Percentiles rank a stretch among this genome's conserved stretches.
Evolutionary conservation across 2,113 vertebrate genomes (phyloP).

Genomic region (Salvator merianae): DNA sequence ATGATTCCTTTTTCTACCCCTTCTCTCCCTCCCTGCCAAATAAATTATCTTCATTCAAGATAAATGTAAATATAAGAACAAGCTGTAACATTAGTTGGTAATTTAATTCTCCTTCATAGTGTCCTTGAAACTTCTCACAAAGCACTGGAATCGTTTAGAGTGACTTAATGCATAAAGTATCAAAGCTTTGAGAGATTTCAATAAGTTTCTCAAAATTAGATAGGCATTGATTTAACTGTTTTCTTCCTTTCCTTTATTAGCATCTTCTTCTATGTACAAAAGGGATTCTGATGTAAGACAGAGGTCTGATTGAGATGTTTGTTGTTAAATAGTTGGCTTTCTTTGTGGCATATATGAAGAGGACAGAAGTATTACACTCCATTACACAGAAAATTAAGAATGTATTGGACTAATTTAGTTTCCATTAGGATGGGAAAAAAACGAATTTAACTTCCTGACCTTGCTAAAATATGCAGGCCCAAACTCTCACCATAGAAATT

Average conservation of each 20-base stretch:
- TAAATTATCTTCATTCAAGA: conserved; percentile 67
- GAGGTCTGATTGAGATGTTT: conserved; percentile 36
- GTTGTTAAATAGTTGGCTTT: conserved; percentile 54
- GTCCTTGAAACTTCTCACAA: conserved; percentile 73
- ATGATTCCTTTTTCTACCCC: conserved; percentile 47
- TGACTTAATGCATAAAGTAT: conserved; percentile 53
- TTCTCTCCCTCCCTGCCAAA: background rate
- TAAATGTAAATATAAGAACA: conserved; percentile 74
- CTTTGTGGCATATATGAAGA: conserved; percentile 36
- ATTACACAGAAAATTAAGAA: conserved; percentile 41
- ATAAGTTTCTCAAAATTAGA: conserved; percentile 60
- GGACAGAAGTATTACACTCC: conserved; percentile 22
- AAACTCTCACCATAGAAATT: conserved; percentile 31
- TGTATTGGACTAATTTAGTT: conserved; percentile 24
- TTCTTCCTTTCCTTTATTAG: conserved; percentile 39
- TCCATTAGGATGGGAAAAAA: conserved; percentile 30
- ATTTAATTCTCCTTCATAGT: conserved; percentile 71
- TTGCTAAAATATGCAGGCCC: conserved; percentile 12
- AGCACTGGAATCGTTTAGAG: conserved; percentile 55
- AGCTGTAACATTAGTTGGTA: conserved; percentile 61
- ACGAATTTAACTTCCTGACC: conserved; percentile 25
- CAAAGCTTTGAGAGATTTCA: conserved; percentile 41
- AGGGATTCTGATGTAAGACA: conserved; percentile 46
- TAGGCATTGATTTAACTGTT: conserved; percentile 52
- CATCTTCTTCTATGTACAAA: conserved; percentile 31